phyloP scores from a whole-genome alignment of 2,888 invertebrate species.

The Drosophila mercatorum region DNA sequence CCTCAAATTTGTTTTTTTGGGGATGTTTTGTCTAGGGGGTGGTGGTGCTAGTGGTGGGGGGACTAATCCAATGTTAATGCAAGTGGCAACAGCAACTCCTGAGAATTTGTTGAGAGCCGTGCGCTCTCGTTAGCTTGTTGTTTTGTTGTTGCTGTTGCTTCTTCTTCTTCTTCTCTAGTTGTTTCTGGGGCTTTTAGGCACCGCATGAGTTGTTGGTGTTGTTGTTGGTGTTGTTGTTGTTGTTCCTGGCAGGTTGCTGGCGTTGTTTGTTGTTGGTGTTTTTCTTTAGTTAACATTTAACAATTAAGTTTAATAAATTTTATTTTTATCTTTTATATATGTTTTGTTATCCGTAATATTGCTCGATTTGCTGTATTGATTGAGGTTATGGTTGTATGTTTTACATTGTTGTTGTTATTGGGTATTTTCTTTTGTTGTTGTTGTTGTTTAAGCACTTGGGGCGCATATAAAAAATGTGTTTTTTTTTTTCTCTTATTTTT shows the following conservation, averaged over 20 bases:
- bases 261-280: conserved; percentile 47
- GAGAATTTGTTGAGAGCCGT: conserved; percentile 33
- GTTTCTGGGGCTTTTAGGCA: conserved; percentile 33
- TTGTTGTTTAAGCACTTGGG: conserved; percentile 71
- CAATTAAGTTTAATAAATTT: conserved; percentile 53
- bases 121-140: conserved; percentile 25
- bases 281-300: conserved; percentile 67
- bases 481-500: conserved; percentile 10
- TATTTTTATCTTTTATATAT: conserved; percentile 18
- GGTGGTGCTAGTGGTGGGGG: background rate
- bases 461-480: conserved; percentile 58
- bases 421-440: conserved; percentile 31
- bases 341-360: conserved; percentile 64
- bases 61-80: conserved; percentile 54
- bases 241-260: conserved; percentile 62
- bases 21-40: background rate
- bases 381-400: conserved; percentile 54
- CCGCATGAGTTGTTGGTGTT: conserved; percentile 58
- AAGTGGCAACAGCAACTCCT: conserved; percentile 47
- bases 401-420: conserved; percentile 38
- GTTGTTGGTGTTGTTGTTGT: conserved; percentile 7
- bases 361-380: conserved; percentile 66
- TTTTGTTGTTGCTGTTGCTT: conserved; percentile 16
- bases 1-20: conserved; percentile 5
- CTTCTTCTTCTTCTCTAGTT: conserved; percentile 8